Evolutionary conservation across 2,113 vertebrate genomes (phyloP).

Genomic region (Austrofundulus limnaeus): DNA sequence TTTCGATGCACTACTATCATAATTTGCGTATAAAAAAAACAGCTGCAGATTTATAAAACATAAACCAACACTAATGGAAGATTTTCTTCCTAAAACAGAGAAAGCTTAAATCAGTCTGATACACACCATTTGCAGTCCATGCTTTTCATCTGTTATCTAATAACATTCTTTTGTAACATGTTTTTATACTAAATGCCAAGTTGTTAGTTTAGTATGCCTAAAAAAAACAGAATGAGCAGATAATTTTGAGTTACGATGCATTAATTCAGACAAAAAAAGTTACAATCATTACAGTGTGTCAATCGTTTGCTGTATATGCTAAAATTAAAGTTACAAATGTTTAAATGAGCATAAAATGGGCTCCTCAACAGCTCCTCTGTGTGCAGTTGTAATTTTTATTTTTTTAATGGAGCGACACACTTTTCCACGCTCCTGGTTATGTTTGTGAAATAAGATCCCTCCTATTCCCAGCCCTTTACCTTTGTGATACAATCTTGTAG

Average conservation of each 20-base stretch:
- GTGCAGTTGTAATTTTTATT: background rate
- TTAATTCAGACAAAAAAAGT: background rate
- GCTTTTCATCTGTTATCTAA: background rate
- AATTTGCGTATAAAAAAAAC: background rate
- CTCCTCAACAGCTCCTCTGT: slow-evolving; percentile 32
- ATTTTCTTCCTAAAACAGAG: no score
- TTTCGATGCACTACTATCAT: background rate
- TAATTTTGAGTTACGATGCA: background rate
- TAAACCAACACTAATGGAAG: no score
- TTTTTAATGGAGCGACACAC: background rate
- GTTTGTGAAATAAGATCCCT: slow-evolving; percentile 61
- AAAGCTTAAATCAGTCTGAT: background rate
- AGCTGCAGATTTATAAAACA: background rate
- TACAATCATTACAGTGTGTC: background rate
- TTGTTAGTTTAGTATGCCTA: background rate
- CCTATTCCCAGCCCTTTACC: slow-evolving; percentile 78
- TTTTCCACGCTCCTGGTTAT: slow-evolving; percentile 46
- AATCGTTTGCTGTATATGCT: background rate
- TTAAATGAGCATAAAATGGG: background rate
- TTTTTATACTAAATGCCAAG: background rate
- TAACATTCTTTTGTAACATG: background rate
- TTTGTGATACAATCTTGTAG: slow-evolving; percentile 99
- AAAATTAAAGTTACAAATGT: background rate
- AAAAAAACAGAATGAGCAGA: background rate
- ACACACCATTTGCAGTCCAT: background rate